Evolutionary conservation across 2,113 vertebrate species (phyloP), one percentile per base, ranked within the genome.

Genomic region (Phylloscopus whistleri): DNA sequence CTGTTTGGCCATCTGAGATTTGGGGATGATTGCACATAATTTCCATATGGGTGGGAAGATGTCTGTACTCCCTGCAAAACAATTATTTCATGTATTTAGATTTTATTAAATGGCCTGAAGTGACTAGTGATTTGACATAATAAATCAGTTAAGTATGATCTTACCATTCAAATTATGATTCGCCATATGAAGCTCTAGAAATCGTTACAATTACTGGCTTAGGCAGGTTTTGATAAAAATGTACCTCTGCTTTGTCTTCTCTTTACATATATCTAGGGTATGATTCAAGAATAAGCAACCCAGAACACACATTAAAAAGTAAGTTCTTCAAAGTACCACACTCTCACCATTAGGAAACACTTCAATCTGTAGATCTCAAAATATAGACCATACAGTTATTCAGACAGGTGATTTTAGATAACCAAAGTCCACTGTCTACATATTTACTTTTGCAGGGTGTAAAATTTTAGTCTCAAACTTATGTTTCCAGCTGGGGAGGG

Each of bases 11-110:
- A 56, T 59, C 43, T 82, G 78, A 94, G 75, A 85, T 83, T 93
- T 66, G 39, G 28, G 43, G 30, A 43, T 67, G 46, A 85, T 62
- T 67, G 30, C 63, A 77, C 1, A 2, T 26, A 59, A 66, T 37
- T 94, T 84, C 75, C 87, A 68, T 66, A 73, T 16, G 63, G 79
- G 51, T 79, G 70, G 90, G 80, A 92, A 84, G 58, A 95, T n/a
- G 22, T 49, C 62, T 87, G 58, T 39, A 43, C 31, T 68, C 52
- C 20, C 53, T 64, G 44, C 16, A 93, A 84, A 95, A 87, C 51
- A 91, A 64, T 64, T 3, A 28, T 37, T 76, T 81, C 3, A 67
- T 27, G 20, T 35, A 46, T 93, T 95, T 77, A n/a, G 46, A 20
- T 79, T 84, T 79, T 43, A 88, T 77, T 74, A 89, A 90, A 84